Conservation (phyloP, 2,113 vertebrate species). For the Gallinago media region DNA sequence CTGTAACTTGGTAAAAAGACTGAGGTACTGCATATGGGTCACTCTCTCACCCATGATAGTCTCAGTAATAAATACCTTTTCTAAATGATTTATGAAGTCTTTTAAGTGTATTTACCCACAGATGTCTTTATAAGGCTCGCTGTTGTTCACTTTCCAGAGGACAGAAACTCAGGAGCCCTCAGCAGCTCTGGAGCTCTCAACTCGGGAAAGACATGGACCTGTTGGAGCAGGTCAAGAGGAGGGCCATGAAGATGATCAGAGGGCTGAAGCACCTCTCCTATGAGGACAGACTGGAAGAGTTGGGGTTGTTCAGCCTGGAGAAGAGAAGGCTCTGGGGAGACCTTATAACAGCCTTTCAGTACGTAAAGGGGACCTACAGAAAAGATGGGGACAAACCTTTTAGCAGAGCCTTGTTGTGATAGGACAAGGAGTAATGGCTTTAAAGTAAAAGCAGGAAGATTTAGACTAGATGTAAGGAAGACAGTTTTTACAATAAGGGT, state of each 20-base stretch:
- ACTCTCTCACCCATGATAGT: background rate
- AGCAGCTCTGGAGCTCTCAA: background rate
- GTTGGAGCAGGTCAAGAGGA: background rate
- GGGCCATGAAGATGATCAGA: background rate
- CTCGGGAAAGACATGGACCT: background rate
- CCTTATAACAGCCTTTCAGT: background rate
- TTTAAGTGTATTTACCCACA: background rate
- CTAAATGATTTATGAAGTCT: background rate
- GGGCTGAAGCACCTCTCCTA: background rate
- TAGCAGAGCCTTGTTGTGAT: background rate
- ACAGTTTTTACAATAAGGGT: background rate
- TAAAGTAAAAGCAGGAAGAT: background rate
- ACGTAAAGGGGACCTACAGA: background rate
- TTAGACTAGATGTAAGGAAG: background rate
- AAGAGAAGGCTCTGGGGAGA: background rate
- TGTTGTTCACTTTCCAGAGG: background rate
- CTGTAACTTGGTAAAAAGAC: background rate
- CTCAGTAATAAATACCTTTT: background rate
- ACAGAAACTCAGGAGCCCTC: background rate
- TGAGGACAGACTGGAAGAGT: background rate
- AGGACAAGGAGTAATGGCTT: background rate
- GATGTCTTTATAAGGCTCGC: background rate
- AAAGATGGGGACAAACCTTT: background rate
- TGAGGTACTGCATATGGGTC: rapidly evolving
- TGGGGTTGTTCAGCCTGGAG: background rate